Conservation (phyloP, 1,140 invertebrate genomes). For the Neoseiulus cucumeris region DNA sequence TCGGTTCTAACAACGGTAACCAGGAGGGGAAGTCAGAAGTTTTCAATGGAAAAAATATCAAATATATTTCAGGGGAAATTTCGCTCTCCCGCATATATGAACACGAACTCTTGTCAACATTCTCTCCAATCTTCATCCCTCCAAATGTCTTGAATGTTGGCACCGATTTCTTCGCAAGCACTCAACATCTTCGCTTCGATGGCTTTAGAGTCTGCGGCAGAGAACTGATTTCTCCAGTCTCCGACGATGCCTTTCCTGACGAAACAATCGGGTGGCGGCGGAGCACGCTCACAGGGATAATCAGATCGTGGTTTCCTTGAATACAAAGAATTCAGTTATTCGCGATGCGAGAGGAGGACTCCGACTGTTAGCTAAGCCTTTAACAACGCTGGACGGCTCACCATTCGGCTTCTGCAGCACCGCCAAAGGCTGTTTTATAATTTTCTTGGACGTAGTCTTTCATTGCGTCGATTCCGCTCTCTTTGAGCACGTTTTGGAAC, state of each 20-base stretch:
- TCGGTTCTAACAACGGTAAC: too few species aligned
- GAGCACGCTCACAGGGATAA: background rate
- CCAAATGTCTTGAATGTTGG: background rate
- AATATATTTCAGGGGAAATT: too few species aligned
- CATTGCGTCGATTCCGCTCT: constrained; percentile 3
- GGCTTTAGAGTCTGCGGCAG: constrained; percentile 24
- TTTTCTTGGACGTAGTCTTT: constrained; percentile 1
- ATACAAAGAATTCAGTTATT: background rate
- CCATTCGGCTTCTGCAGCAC: background rate
- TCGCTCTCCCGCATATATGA: too few species aligned
- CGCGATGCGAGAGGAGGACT: too few species aligned
- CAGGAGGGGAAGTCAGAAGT: too few species aligned
- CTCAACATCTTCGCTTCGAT: constrained; percentile 25
- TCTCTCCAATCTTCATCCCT: background rate
- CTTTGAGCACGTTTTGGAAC: background rate
- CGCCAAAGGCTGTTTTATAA: background rate
- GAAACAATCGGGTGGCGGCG: constrained; percentile 15
- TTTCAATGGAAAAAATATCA: too few species aligned
- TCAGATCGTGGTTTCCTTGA: background rate
- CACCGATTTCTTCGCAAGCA: background rate
- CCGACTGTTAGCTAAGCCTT: too few species aligned
- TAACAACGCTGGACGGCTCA: too few species aligned
- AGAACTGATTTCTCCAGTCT: constrained; percentile 31
- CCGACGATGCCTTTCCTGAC: constrained; percentile 27
- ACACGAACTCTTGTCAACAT: background rate